A percentile compares a stretch with the other conserved stretches of the same genome.
These are phyloP conservation scores for Euthynnus affinis DNA, from an alignment of 2,797 vertebrate species.

Conservation along the genomic window DNA sequence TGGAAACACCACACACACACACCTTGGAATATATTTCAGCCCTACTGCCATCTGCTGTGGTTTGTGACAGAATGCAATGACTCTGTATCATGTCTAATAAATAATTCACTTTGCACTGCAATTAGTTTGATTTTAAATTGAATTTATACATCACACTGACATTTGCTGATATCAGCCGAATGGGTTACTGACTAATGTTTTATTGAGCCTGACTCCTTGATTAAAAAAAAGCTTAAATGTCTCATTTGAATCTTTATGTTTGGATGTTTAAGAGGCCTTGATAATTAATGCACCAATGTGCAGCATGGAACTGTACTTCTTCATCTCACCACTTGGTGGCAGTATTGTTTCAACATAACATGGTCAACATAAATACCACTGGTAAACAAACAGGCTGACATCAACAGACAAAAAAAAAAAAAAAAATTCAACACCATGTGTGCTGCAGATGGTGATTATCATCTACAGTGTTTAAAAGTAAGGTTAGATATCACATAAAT, in stretches of 20 bases:
- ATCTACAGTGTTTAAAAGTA: slow-evolving; percentile 2
- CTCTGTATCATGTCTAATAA: not conserved
- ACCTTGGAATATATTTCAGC: slow-evolving; percentile 23
- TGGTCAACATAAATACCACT: slow-evolving; percentile 6
- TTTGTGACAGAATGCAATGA: slow-evolving; percentile 14
- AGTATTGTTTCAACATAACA: slow-evolving; percentile 24
- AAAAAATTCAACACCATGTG: not conserved
- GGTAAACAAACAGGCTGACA: slow-evolving; percentile 41
- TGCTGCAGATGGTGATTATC: slow-evolving; percentile 12
- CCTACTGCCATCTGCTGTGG: not conserved
- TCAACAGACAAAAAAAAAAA: slow-evolving; percentile 30
- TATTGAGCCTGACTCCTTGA: slow-evolving; percentile 11
- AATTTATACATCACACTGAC: not conserved
- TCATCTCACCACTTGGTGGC: slow-evolving; percentile 57
- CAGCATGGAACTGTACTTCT: not conserved
- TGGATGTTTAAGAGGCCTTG: not conserved
- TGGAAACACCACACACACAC: slow-evolving; percentile 10
- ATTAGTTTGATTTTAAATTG: slow-evolving; percentile 25
- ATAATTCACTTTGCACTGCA: slow-evolving; percentile 15
- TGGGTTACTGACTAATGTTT: not conserved
- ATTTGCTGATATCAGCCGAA: slow-evolving; percentile 2
- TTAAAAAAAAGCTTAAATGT: slow-evolving; percentile 30
- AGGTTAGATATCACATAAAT: not conserved
- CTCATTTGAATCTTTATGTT: slow-evolving; percentile 35
- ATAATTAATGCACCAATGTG: slow-evolving; percentile 9